Conservation (phyloP, 2,113 vertebrate genomes). For the Cynopterus brachyotis region DNA sequence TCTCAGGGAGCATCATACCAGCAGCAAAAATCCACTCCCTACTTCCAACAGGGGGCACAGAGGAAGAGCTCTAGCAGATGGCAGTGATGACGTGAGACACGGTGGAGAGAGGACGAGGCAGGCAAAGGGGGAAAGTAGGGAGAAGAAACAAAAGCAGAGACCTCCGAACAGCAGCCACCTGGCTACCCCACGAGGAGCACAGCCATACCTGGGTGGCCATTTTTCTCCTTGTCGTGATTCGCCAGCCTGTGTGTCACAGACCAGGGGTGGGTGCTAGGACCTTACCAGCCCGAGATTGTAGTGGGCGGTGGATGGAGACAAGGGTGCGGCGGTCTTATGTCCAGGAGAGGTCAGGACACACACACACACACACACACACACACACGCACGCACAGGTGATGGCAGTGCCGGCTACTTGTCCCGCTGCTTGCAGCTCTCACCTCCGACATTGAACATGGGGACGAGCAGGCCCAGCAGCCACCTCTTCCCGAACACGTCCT, state of each 20-base stretch:
- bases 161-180: neutral
- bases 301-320: slow-evolving; percentile 21
- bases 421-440: slow-evolving; percentile 74
- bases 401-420: slow-evolving; percentile 76
- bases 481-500: slow-evolving; percentile 93
- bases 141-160: neutral
- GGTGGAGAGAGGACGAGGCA: neutral
- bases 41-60: neutral
- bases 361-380: neutral
- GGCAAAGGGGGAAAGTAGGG: neutral
- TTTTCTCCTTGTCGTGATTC: neutral
- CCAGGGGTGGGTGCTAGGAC: neutral
- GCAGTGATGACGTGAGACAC: neutral
- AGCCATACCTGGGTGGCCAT: neutral
- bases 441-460: slow-evolving; percentile 91
- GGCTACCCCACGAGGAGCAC: neutral
- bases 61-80: neutral
- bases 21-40: slow-evolving; percentile 2
- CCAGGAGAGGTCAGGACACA: neutral
- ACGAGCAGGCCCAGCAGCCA: slow-evolving; percentile 95
- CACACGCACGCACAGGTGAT: neutral
- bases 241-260: neutral
- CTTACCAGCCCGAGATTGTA: neutral
- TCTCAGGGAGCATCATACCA: neutral
- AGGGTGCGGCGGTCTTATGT: neutral